Base-by-base conservation (phyloP, 1,140 invertebrate species). In the Brachionus manjavacas region DNA sequence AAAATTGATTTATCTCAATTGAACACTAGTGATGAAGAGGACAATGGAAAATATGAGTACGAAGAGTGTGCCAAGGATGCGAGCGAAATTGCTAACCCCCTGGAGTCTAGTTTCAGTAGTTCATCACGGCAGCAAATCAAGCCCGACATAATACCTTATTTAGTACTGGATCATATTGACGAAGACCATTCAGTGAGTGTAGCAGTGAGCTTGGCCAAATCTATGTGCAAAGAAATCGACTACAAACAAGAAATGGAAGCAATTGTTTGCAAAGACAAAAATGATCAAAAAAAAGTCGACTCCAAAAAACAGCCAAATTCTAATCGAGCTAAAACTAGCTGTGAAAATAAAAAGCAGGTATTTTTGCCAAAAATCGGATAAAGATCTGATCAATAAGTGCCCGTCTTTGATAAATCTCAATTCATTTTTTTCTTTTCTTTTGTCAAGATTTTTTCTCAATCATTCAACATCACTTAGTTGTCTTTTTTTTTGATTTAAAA, bases 181-280 rank as follows among this genome's bases (percentile, higher is more conserved):
- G 79, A 81, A 35, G 79, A 81, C 46, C 39, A 23, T 25, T 76
- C 72, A 25, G 23, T 49, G 49, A 64, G 52, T 39, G 79, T 81
- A 14, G 52, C 52, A 28, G 79, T 68, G 2, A 81, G 79, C 52
- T 64, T 81, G 52, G 79, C 79, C 7, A 60, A 81, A 68, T 81
- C 79, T 4, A 60, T 81, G 52, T 81, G 79, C 31, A 81, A 81
- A 35, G 52, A 60, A 64, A 68, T 81, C 11, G 39, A 81, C 28
- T 81, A 81, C 23, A 52, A 81, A 68, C 12, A 81, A 64, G 79
- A 81, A 46, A 81, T 81, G 79, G 79, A 81, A 35, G 55, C 68
- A 9, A 46, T 76, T 8, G 7, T 76, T 76, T 16, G 46, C 7
- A 23, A 76, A 6, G 6, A 76, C 52, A 46, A 4, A 49, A 49